Percentiles rank a stretch among this genome's conserved stretches.
Conservation (phyloP, 2,888 invertebrate species). For the Biston stratarius region DNA sequence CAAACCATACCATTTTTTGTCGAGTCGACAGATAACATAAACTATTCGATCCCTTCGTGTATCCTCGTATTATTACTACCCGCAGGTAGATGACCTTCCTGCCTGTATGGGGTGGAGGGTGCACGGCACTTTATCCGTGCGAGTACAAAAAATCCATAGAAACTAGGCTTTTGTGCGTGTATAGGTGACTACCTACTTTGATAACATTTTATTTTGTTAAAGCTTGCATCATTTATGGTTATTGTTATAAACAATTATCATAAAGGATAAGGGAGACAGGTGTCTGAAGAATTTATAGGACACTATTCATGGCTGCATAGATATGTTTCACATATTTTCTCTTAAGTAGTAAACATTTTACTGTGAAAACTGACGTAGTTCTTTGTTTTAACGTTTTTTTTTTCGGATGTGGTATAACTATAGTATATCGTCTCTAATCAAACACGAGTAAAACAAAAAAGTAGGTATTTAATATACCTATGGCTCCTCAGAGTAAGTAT, state of each 20-base stretch:
- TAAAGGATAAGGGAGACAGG: conserved; percentile 21
- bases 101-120: conserved; percentile 43
- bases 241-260: conserved; percentile 23
- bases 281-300: conserved; percentile 8
- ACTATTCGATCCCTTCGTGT: conserved; percentile 44
- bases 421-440: too few relatives aligned
- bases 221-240: conserved; percentile 22
- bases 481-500: too few relatives aligned
- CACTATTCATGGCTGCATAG: not conserved
- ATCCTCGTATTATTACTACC: conserved; percentile 41
- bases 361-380: too few relatives aligned
- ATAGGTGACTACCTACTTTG: conserved; percentile 41
- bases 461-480: too few relatives aligned
- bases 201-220: conserved; percentile 34
- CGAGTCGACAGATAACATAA: conserved; percentile 40
- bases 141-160: conserved; percentile 42
- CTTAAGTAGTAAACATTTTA: too few relatives aligned
- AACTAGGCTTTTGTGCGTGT: conserved; percentile 39
- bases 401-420: too few relatives aligned
- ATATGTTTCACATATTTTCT: too few relatives aligned
- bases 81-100: conserved; percentile 60
- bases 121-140: conserved; percentile 35
- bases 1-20: conserved; percentile 42
- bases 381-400: too few relatives aligned
- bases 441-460: too few relatives aligned